These are phyloP conservation scores for Drosophila saltans DNA, from an alignment of 1,140 invertebrate species.

Conservation along the genomic window DNA sequence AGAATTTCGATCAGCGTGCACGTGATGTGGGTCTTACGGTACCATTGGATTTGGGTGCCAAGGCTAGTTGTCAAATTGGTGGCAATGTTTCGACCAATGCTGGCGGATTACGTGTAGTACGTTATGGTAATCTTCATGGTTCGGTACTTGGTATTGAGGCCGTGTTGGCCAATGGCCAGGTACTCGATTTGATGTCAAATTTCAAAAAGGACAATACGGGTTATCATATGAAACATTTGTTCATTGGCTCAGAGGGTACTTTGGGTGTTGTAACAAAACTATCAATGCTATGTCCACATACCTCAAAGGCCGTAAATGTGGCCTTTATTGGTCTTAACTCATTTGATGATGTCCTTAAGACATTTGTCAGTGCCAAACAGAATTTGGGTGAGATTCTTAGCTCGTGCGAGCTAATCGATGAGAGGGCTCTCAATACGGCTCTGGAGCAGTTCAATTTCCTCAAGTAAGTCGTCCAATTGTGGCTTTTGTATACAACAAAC, in stretches of 20 bases:
- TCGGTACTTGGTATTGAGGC: constrained; percentile 96
- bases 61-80: constrained; percentile 98
- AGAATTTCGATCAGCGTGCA: constrained; percentile 92
- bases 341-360: constrained; percentile 88
- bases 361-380: constrained; percentile 88
- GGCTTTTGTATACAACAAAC: too few relatives aligned
- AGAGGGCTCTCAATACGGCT: constrained; percentile 86
- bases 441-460: constrained; percentile 86
- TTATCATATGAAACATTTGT: constrained; percentile 97
- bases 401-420: constrained; percentile 96
- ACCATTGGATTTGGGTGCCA: constrained; percentile 98
- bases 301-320: constrained; percentile 91
- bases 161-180: constrained; percentile 94
- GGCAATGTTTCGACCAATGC: constrained; percentile 99
- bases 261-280: constrained; percentile 97
- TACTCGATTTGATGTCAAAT: constrained; percentile 93
- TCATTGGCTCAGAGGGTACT: constrained; percentile 98
- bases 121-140: constrained; percentile 98
- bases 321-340: constrained; percentile 89
- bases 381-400: constrained; percentile 95
- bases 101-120: constrained; percentile 94
- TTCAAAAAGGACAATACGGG: constrained; percentile 99
- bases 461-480: constrained; percentile 62
- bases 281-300: constrained; percentile 93
- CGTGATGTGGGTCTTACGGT: constrained; percentile 91